Conservation (phyloP, 2,888 invertebrate genomes). For the Copidosoma aretas region DNA sequence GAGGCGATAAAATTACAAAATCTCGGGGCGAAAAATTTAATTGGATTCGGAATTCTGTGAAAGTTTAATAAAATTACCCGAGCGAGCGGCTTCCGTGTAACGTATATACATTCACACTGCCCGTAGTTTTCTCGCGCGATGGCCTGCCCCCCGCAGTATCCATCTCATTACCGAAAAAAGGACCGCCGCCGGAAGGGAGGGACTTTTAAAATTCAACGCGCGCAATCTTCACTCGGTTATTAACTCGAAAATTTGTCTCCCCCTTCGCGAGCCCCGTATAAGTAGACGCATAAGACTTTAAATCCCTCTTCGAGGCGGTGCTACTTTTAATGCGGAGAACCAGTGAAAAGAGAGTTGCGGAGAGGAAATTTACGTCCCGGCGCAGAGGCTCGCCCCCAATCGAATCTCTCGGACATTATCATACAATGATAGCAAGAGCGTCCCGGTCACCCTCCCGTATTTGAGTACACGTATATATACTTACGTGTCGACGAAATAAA, state of each 20-base stretch:
- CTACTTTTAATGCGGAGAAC: slow-evolving; percentile 29
- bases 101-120: no score
- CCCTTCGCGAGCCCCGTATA: neutral
- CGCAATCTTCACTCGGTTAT: slow-evolving; percentile 33
- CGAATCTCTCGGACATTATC: slow-evolving; percentile 41
- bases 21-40: slow-evolving; percentile 11
- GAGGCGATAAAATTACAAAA: neutral
- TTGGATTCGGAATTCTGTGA: slow-evolving; percentile 7
- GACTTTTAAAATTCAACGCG: slow-evolving; percentile 28
- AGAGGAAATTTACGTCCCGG: slow-evolving; percentile 32
- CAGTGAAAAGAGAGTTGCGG: slow-evolving; percentile 9
- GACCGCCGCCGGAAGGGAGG: neutral
- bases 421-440: slow-evolving; percentile 39
- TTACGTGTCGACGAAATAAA: slow-evolving; percentile 15
- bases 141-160: slow-evolving; percentile 19
- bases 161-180: slow-evolving; percentile 22
- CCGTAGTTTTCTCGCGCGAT: no score
- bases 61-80: slow-evolving; percentile 31
- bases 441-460: neutral
- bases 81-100: neutral
- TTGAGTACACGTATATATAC: no score
- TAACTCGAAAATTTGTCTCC: slow-evolving; percentile 31
- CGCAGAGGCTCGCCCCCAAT: slow-evolving; percentile 37
- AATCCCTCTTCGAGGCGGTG: slow-evolving; percentile 26
- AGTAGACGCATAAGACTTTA: slow-evolving; percentile 34